phyloP scores from a whole-genome alignment of 2,888 invertebrate genomes.

The Synergus laeviventris region DNA sequence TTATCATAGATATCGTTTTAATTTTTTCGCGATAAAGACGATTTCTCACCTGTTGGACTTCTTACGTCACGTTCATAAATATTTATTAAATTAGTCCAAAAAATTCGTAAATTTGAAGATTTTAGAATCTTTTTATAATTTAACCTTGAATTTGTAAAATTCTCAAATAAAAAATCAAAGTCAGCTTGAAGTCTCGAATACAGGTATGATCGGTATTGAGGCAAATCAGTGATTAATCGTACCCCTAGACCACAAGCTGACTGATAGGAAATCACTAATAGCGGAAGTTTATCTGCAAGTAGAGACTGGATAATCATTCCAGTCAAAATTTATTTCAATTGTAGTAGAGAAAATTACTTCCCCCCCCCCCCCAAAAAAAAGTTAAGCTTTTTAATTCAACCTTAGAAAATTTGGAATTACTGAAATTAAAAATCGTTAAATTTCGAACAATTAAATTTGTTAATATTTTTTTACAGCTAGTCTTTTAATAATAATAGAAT shows the following conservation, averaged over 20 bases:
- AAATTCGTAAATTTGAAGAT: slow-evolving; percentile 48
- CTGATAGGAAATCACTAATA: slow-evolving; percentile 66
- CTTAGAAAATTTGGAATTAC: too few species aligned
- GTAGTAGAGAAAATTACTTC: neutral
- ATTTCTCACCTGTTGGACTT: slow-evolving; percentile 34
- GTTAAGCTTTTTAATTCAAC: too few species aligned
- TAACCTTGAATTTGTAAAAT: slow-evolving; percentile 70
- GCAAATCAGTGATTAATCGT: slow-evolving; percentile 61
- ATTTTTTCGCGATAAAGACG: slow-evolving; percentile 60
- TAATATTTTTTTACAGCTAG: too few species aligned
- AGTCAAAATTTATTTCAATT: neutral
- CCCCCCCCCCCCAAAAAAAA: too few species aligned
- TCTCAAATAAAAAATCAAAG: slow-evolving; percentile 70
- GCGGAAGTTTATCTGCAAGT: slow-evolving; percentile 57
- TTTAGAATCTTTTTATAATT: slow-evolving; percentile 36
- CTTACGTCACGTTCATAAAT: slow-evolving; percentile 63
- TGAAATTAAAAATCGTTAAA: too few species aligned
- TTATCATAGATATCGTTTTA: slow-evolving; percentile 61
- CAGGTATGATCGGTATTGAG: slow-evolving; percentile 54
- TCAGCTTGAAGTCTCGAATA: slow-evolving; percentile 75
- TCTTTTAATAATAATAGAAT: too few species aligned
- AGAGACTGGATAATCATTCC: neutral
- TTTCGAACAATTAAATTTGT: too few species aligned
- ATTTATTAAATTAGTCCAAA: slow-evolving; percentile 55
- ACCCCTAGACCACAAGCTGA: slow-evolving; percentile 74